phyloP scores from a whole-genome alignment of 2,113 vertebrate species.

The Oreotrochilus melanogaster region DNA sequence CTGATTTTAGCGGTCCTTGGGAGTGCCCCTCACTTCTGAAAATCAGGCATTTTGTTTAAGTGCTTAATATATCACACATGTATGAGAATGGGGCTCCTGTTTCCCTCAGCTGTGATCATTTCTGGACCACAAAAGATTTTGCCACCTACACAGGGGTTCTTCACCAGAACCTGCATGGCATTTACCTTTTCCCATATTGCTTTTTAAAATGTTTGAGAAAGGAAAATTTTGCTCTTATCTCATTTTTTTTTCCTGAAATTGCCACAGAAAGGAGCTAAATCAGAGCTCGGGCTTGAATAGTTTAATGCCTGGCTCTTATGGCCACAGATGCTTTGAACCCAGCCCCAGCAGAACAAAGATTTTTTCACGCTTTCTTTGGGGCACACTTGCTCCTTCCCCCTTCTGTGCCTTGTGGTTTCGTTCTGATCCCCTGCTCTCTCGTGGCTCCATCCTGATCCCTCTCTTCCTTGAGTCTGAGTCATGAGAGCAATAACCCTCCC shows the following conservation, averaged over 20 bases:
- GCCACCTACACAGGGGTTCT: fast-evolving
- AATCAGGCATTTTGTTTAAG: background rate
- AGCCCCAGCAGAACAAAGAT: background rate
- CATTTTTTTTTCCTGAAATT: background rate
- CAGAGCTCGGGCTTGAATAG: background rate
- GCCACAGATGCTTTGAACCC: background rate
- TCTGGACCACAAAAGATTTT: background rate
- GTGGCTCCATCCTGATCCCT: slow-evolving; percentile 44
- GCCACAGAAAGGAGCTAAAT: background rate
- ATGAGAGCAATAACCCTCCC: slow-evolving; percentile 24
- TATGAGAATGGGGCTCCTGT: fast-evolving
- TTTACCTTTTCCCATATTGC: background rate
- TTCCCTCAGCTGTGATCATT: background rate
- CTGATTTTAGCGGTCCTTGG: background rate
- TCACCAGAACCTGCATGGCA: background rate
- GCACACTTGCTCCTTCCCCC: slow-evolving; percentile 8
- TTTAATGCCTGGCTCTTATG: fast-evolving
- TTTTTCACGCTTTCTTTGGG: background rate
- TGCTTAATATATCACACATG: fast-evolving
- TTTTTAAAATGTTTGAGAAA: background rate
- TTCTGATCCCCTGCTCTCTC: slow-evolving; percentile 27
- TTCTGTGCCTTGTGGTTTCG: background rate
- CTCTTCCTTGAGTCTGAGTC: slow-evolving; percentile 43
- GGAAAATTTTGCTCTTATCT: background rate
- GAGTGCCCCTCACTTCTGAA: background rate